phyloP scores from a whole-genome alignment of 2,113 vertebrate genomes.

The Pteruthius melanotis region DNA sequence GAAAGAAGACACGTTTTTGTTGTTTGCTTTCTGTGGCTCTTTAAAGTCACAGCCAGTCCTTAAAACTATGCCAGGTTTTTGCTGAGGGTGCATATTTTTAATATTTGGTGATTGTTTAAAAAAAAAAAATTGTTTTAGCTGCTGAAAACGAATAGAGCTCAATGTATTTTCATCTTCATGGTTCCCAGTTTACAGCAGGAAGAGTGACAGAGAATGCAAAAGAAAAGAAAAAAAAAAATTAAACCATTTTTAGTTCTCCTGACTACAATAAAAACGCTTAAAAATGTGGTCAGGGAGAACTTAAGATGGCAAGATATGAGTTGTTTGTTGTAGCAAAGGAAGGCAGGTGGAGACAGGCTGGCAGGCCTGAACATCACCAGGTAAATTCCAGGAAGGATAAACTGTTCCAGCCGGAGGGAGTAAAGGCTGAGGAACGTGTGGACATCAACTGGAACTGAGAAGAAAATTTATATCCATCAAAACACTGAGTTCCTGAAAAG shows the following conservation, averaged over 20 bases:
- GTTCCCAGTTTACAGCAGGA: background rate
- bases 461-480: background rate
- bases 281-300: background rate
- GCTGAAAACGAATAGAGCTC: background rate
- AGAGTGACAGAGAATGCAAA: background rate
- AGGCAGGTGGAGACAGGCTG: background rate
- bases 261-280: background rate
- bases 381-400: background rate
- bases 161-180: background rate
- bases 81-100: background rate
- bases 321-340: background rate
- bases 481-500: background rate
- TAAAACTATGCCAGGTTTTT: background rate
- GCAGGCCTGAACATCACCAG: background rate
- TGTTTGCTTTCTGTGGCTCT: background rate
- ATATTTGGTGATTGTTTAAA: background rate
- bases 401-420: background rate
- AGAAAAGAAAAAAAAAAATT: background rate
- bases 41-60: background rate
- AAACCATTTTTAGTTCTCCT: background rate
- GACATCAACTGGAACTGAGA: background rate
- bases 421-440: background rate
- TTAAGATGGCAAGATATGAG: background rate
- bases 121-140: background rate
- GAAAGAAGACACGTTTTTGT: background rate